Conservation (phyloP, 2,797 vertebrate species). For the Linurgus olivaceus region DNA sequence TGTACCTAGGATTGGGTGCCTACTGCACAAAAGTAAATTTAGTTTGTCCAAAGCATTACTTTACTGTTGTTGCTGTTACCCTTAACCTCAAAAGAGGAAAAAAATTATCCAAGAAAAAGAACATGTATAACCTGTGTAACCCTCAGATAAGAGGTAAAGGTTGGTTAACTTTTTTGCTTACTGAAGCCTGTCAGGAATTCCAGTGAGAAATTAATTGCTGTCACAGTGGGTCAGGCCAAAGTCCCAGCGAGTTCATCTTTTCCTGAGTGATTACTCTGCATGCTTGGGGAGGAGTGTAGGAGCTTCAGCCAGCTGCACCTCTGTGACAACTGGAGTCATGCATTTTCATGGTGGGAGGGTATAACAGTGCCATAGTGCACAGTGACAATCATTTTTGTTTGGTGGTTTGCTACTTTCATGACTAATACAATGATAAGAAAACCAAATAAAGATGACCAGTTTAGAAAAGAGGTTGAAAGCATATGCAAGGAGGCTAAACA, state of each 20-base stretch:
- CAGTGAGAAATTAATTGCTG: background rate
- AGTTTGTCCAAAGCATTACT: background rate
- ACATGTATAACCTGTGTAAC: background rate
- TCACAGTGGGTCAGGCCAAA: background rate
- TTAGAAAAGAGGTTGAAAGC: background rate
- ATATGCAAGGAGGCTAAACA: background rate
- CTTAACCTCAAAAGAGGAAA: background rate
- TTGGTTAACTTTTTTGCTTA: background rate
- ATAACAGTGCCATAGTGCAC: accelerated
- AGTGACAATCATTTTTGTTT: background rate
- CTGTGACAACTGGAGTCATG: background rate
- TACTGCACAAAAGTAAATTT: background rate
- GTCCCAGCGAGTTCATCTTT: background rate
- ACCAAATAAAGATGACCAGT: background rate
- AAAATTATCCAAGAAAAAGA: background rate
- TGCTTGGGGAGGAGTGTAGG: background rate
- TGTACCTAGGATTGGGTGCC: accelerated
- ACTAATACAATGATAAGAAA: background rate
- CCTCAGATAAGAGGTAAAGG: background rate
- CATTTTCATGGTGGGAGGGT: background rate
- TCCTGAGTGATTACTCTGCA: background rate
- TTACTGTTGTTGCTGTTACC: background rate
- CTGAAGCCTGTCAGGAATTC: background rate
- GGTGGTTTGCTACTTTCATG: background rate
- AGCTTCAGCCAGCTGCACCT: background rate